Conservation (phyloP, 2,888 invertebrate species). For the Nemotelus pantherinus region DNA sequence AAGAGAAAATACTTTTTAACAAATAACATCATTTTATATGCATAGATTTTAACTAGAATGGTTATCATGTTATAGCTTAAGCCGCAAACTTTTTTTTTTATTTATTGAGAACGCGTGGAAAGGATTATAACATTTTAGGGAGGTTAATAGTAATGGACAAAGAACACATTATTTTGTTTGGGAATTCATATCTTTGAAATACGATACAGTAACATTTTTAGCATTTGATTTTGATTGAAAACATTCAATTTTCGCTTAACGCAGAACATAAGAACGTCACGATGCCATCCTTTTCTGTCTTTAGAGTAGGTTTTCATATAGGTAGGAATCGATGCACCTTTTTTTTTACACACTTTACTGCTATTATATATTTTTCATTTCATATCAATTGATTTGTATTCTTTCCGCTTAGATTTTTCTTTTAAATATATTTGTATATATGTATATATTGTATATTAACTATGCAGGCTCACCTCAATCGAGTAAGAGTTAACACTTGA, state of each 20-base stretch:
- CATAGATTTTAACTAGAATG: conserved; percentile 38
- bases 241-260: conserved; percentile 25
- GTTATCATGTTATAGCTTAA: conserved; percentile 22
- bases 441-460: conserved; percentile 32
- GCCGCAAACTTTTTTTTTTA: conserved; percentile 35
- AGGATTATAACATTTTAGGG: conserved; percentile 6
- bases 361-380: conserved; percentile 2
- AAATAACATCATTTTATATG: conserved; percentile 36
- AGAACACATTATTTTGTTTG: neutral
- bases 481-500: conserved; percentile 30
- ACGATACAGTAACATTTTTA: conserved; percentile 8
- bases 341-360: neutral
- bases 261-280: conserved; percentile 12
- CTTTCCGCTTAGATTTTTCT: neutral
- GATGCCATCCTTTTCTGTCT: neutral
- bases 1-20: conserved; percentile 28
- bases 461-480: conserved; percentile 30
- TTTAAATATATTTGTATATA: conserved; percentile 5
- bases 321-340: neutral
- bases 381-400: neutral
- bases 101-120: conserved; percentile 37
- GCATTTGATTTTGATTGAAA: conserved; percentile 3
- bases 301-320: conserved; percentile 4
- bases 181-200: conserved; percentile 1
- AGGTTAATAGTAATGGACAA: conserved; percentile 1